Evolutionary conservation across 2,888 invertebrate genomes (phyloP).

Genomic region (Gasteruption jaculator): DNA sequence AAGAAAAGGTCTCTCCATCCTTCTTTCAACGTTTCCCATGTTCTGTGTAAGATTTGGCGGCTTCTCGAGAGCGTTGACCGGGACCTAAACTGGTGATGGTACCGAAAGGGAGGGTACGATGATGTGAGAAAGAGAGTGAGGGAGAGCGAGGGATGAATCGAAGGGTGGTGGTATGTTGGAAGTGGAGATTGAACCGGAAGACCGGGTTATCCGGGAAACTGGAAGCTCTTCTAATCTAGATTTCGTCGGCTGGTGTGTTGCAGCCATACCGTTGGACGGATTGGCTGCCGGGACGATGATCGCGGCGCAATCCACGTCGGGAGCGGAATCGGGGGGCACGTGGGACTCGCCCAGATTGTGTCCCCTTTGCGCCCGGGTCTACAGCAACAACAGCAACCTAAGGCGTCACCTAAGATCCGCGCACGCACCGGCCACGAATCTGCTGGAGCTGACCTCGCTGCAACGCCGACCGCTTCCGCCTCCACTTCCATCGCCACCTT

Average conservation of each 20-base stretch:
- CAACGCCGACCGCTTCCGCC: slow-evolving; percentile 24
- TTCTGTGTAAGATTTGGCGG: too few species aligned
- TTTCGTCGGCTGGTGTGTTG: slow-evolving; percentile 41
- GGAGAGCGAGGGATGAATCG: slow-evolving; percentile 8
- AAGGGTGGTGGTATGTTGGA: slow-evolving; percentile 15
- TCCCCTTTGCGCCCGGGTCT: slow-evolving; percentile 39
- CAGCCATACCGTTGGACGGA: slow-evolving; percentile 31
- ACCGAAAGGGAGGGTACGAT: too few species aligned
- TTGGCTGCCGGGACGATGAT: slow-evolving; percentile 13
- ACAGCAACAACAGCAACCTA: slow-evolving; percentile 46
- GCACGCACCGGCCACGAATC: slow-evolving; percentile 33
- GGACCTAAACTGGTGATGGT: too few species aligned
- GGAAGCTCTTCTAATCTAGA: slow-evolving; percentile 34
- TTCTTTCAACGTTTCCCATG: too few species aligned
- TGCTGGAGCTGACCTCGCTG: slow-evolving; percentile 35
- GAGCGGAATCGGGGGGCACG: slow-evolving; percentile 27
- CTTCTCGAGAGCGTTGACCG: too few species aligned
- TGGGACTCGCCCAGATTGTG: slow-evolving; percentile 43
- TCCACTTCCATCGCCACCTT: slow-evolving; percentile 3
- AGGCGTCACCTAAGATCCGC: slow-evolving; percentile 38
- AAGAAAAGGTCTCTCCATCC: too few species aligned
- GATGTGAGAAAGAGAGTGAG: slow-evolving; percentile 7
- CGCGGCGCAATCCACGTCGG: too few species aligned
- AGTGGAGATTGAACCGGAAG: too few species aligned
- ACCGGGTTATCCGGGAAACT: too few species aligned